A percentile compares a stretch with the other conserved stretches of the same genome.
phyloP scores from a whole-genome alignment of 1,140 invertebrate species.

The Glossosoma conforme region DNA sequence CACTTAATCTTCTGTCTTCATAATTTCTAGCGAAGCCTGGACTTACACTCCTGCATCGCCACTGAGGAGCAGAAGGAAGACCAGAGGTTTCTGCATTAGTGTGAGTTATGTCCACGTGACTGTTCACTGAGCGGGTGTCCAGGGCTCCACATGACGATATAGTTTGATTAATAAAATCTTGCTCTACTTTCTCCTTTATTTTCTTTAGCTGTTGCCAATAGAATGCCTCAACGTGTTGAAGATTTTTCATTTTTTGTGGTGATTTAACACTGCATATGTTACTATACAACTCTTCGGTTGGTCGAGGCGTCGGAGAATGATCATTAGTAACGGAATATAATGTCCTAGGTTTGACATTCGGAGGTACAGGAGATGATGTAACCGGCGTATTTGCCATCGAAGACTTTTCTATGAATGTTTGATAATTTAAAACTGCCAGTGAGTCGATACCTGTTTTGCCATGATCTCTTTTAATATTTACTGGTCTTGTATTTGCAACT shows the following conservation, averaged over 20 bases:
- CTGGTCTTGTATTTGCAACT: neutral
- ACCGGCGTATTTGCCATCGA: too few relatives aligned
- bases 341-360: neutral
- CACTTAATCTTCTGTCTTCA: conserved; percentile 5
- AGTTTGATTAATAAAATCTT: conserved; percentile 43
- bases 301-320: neutral
- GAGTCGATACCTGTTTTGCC: conserved; percentile 4
- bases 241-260: conserved; percentile 36
- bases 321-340: neutral
- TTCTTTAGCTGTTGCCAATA: conserved; percentile 58
- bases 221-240: conserved; percentile 54
- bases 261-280: too few relatives aligned
- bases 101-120: neutral
- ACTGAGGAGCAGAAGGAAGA: neutral
- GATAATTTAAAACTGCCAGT: conserved; percentile 3
- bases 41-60: conserved; percentile 26
- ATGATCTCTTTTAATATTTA: neutral
- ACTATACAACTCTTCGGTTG: too few relatives aligned
- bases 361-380: conserved; percentile 11
- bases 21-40: conserved; percentile 16
- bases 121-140: neutral
- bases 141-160: conserved; percentile 24
- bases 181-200: conserved; percentile 52
- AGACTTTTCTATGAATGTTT: conserved; percentile 5
- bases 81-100: neutral